These are phyloP conservation scores for Heliconius eleuchia DNA, from an alignment of 1,140 invertebrate species.

Conservation along the genomic window DNA sequence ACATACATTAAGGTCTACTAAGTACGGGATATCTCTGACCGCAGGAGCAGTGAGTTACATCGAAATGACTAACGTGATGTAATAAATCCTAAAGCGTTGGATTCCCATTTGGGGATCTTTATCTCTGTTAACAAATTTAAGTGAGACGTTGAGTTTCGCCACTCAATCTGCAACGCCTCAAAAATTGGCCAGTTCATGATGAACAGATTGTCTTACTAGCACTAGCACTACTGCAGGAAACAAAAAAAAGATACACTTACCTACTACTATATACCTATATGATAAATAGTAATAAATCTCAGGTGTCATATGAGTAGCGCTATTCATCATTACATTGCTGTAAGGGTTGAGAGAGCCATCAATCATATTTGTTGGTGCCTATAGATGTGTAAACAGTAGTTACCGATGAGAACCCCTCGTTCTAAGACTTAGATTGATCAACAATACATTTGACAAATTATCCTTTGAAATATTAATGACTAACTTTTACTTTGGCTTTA, in stretches of 20 bases:
- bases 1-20: no score
- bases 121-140: neutral
- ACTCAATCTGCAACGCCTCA: no score
- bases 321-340: constrained; percentile 23
- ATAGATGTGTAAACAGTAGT: neutral
- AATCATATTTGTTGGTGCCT: constrained; percentile 19
- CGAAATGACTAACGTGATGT: no score
- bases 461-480: neutral
- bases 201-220: no score
- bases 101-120: no score
- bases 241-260: no score
- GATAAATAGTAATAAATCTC: constrained; percentile 20
- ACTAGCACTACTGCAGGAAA: no score
- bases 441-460: neutral
- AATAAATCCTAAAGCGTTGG: no score
- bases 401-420: neutral
- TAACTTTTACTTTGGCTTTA: no score
- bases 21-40: no score
- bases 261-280: neutral
- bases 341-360: constrained; percentile 22
- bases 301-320: neutral
- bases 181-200: no score
- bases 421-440: neutral
- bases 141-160: neutral
- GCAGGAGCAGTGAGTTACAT: no score